Base-by-base conservation (phyloP, 2,888 invertebrate species). In the Myopa tessellatipennis region DNA sequence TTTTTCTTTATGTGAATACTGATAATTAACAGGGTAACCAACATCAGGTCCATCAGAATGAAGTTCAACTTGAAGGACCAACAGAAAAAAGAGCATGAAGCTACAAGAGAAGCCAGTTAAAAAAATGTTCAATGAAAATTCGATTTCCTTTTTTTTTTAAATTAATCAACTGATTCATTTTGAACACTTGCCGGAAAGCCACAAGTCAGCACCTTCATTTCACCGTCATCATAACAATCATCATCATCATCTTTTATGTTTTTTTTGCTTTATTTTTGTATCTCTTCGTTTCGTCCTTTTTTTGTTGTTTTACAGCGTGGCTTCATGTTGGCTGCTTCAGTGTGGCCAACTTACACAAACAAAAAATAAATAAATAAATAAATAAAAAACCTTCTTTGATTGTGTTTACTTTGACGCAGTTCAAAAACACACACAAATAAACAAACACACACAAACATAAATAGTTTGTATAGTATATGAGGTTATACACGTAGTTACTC, bases 401-500 rank as follows among this genome's bases (percentile, higher is more conserved):
- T 61, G 61, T 18, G 34, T 61, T 61, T 61, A 61, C 34, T 61
- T 26, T 61, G 26, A 61, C 61, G 26, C 61, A 61, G 10, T 18
- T 61, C 8, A 7, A 1, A 61, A 14, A 18, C 61, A 61, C 61
- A 61, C 61, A 61, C 61, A 61, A 10, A 58, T n/a, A 58, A 6
- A 58, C 58, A 58, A n/a, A 61, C 61, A 61, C 61, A 61, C 61
- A 61, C 34, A 61, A 6, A 61, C 52, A 58, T n/a, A 58, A 1
- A 16, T n/a, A 58, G 1, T 16, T 1, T 14, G 4, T 10, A 8
- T 3, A 50, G 50, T 14, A 50, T 8, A 8, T 14, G 50, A 50
- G 8, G 1, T 50, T 8, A 50, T n/a, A 55, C 55, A n/a, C 55
- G 5, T 55, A 55, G 8, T 6, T 10, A 45, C 45, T 45, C 45